Base-by-base conservation (phyloP, 2,888 invertebrate species). In the Netelia inedita region DNA sequence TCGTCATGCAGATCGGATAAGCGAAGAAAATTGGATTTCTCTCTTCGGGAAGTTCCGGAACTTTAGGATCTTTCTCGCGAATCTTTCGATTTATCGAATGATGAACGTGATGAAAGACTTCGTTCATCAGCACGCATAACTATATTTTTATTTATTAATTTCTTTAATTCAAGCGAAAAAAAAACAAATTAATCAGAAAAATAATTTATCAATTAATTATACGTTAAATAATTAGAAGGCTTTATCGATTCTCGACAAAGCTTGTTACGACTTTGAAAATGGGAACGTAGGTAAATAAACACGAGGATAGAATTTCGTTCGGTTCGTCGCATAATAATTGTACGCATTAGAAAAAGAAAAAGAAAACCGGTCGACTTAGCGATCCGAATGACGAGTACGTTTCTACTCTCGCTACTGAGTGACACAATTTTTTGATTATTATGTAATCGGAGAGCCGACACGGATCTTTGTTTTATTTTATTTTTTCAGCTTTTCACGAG, bases 21-120 rank as follows among this genome's bases (percentile, higher is more conserved):
- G 90, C 71, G 57, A 87, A 85, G 79, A 92, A 92, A 76, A 92
- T 84, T 0, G 88, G 87, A 87, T 92, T 91, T 65, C 83, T 88
- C 72, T 93, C 91, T 86, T 92, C 91, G 0, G 91, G 92, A 28
- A 93, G 75, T 1, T 79, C n/a, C 63, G 92, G 90, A 21, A 90
- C 28, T 0, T 79, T 72, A 0, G 87, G 71, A 66, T 92, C 84
- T 5, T 80, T 9, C 11, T 87, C 78, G 8, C 74, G 86, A 19
- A 79, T 73, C 2, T 16, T 59, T 8, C 84, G 84, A 66, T 89
- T 89, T 16, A 90, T 79, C 6, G 66, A 61, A 74, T 92, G 91
- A 87, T 93, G 91, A 28, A 89, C n/a, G 23, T 90, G 83, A 79
- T 92, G 92, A 85, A 93, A 93, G 1, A 87, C 19, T 83, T 91